Base-by-base conservation (phyloP, 2,113 vertebrate genomes). In the Polypterus senegalus region DNA sequence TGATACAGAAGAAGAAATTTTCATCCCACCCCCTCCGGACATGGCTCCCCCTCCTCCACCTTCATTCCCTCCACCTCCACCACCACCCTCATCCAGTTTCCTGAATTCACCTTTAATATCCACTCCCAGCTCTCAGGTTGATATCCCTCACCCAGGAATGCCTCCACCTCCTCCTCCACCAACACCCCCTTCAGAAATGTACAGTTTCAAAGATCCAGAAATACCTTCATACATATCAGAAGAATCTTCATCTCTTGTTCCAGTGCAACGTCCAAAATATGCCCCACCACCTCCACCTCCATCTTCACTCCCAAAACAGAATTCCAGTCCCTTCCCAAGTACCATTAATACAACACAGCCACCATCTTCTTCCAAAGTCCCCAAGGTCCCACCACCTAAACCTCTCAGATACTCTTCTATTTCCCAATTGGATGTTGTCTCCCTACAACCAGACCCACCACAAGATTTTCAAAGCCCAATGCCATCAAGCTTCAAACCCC, bases 21-120 rank as follows among this genome's bases (percentile, higher is more conserved):
- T 80, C 57, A 82, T 89, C 69, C 92, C 92, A 43, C 89, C 93
- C 0, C 92, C 88, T 0, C 92, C 92, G 0, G 79, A 89, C 0
- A 67, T 79, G 1, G 83, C 83, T 48, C 85, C 88, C 9, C 89
- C 87, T n/a, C 77, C 79, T 0, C 62, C 77, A 4, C 85, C 86
- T 46, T 73, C 77, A 7, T 72, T 80, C 10, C 75, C 82, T 3
- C 62, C 79, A 57, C 82, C 61, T 5, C 62, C 69, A 3, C 64
- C 64, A 1, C 71, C 66, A 3, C 62, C 67, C 1, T 45, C 59
- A 9, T 66, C 71, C 0, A 76, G 71, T 65, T 73, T 74, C 89
- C 71, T 1, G 27, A 27, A 27, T 27, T 27, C 27, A 27, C 27
- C 27, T 27, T 66, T 81, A 0, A 74, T 82, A 1, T 7, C 74